phyloP scores from a whole-genome alignment of 2,113 vertebrate species.

The Chascanopsetta lugubris region DNA sequence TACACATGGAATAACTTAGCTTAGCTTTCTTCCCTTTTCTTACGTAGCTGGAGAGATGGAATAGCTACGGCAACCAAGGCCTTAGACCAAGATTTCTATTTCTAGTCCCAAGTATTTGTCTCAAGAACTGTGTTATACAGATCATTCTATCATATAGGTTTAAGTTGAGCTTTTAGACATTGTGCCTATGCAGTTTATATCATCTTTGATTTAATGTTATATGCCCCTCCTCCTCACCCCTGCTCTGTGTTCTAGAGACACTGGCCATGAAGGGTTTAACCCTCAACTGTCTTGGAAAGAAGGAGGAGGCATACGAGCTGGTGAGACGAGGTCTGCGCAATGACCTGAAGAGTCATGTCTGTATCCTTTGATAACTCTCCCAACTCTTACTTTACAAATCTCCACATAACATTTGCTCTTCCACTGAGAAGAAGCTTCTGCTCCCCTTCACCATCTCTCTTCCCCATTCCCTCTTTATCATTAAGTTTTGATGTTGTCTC shows the following conservation, averaged over 20 bases:
- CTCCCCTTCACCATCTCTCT: no score
- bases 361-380: constrained; percentile 86
- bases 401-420: not conserved
- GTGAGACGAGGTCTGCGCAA: constrained; percentile 96
- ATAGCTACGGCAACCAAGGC: not conserved
- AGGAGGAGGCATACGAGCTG: constrained; percentile 97
- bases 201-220: not conserved
- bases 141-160: not conserved
- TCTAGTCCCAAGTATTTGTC: not conserved
- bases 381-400: not conserved
- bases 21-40: no score
- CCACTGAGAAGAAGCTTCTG: no score
- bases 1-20: no score
- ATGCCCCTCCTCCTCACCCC: not conserved
- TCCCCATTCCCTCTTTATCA: no score
- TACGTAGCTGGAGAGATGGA: not conserved
- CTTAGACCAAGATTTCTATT: not conserved
- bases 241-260: constrained; percentile 86
- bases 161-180: not conserved
- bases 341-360: constrained; percentile 97
- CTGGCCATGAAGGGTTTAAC: constrained; percentile 98
- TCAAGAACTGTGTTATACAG: not conserved
- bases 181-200: not conserved
- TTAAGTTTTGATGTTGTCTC: no score
- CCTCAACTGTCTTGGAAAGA: constrained; percentile 97